These are phyloP conservation scores for Phoenicopterus ruber DNA, from an alignment of 2,113 vertebrate genomes.

Conservation along the genomic window DNA sequence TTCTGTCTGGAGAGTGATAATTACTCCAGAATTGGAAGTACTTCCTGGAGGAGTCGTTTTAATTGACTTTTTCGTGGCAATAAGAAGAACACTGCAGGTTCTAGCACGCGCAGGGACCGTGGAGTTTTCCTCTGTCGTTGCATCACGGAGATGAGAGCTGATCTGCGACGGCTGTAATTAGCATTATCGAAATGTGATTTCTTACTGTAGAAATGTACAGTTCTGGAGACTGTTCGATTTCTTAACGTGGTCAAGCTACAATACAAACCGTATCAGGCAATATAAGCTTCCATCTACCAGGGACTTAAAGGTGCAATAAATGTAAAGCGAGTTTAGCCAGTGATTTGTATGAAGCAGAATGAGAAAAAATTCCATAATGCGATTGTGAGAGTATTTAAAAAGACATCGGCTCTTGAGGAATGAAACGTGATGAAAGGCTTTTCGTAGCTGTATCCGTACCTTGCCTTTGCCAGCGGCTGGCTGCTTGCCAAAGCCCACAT, in stretches of 20 bases:
- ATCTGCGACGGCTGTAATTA: constrained; percentile 22
- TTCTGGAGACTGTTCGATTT: constrained; percentile 50
- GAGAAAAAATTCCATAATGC: neutral
- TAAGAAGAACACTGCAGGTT: constrained; percentile 66
- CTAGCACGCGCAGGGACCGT: neutral
- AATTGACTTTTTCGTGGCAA: constrained; percentile 62
- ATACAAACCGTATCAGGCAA: constrained; percentile 47
- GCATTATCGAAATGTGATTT: constrained; percentile 32
- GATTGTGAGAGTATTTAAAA: constrained; percentile 19
- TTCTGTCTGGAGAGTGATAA: constrained; percentile 34
- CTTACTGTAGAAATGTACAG: constrained; percentile 56
- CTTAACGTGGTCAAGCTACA: constrained; percentile 39
- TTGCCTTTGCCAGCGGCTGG: constrained; percentile 42
- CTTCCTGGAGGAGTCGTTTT: constrained; percentile 30
- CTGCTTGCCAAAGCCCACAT: constrained; percentile 23
- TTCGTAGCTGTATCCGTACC: neutral
- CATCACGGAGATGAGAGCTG: constrained; percentile 19
- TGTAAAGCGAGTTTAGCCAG: neutral
- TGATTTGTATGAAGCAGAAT: neutral
- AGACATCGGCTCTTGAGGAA: neutral
- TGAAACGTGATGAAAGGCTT: neutral
- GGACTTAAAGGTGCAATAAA: constrained; percentile 59
- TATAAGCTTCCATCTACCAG: constrained; percentile 54
- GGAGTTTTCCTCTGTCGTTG: constrained; percentile 14
- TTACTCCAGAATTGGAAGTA: constrained; percentile 41